Conservation (phyloP, 2,888 invertebrate genomes). For the Lycocerus yunnanus region DNA sequence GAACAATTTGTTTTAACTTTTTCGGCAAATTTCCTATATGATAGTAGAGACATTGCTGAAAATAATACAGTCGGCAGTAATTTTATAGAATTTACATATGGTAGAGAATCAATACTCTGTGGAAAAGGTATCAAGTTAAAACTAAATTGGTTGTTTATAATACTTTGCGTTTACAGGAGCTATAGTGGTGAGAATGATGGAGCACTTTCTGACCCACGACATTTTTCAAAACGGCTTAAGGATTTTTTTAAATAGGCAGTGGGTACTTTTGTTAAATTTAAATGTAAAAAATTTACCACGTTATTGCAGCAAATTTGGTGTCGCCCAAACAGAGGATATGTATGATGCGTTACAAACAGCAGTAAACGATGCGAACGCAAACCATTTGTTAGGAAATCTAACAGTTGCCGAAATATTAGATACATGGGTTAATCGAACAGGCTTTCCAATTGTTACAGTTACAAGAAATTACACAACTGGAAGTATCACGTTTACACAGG, state of each 20-base stretch:
- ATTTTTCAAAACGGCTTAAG: constrained; percentile 4
- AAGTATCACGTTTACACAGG: constrained; percentile 9
- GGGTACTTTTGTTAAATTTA: not conserved
- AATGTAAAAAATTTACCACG: not conserved
- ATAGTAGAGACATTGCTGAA: not conserved
- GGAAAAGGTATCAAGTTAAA: not conserved
- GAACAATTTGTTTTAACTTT: constrained; percentile 54
- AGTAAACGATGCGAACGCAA: not conserved
- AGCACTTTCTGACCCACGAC: constrained; percentile 6
- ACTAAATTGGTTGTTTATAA: not conserved
- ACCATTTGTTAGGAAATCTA: constrained; percentile 1
- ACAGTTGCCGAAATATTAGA: not conserved
- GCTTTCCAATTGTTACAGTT: constrained; percentile 28
- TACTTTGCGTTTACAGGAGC: not conserved
- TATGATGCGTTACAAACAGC: constrained; percentile 42
- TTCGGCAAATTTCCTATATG: not conserved
- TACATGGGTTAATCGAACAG: constrained; percentile 18
- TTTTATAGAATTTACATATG: not conserved
- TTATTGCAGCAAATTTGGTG: constrained; percentile 18
- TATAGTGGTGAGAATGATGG: not conserved
- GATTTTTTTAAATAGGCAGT: constrained; percentile 3
- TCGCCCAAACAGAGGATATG: constrained; percentile 42
- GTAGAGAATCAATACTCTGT: not conserved
- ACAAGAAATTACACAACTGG: constrained; percentile 3
- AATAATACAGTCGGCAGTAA: not conserved